These are phyloP conservation scores for Papilio glaucus DNA, from an alignment of 1,140 invertebrate species.

Conservation along the genomic window DNA sequence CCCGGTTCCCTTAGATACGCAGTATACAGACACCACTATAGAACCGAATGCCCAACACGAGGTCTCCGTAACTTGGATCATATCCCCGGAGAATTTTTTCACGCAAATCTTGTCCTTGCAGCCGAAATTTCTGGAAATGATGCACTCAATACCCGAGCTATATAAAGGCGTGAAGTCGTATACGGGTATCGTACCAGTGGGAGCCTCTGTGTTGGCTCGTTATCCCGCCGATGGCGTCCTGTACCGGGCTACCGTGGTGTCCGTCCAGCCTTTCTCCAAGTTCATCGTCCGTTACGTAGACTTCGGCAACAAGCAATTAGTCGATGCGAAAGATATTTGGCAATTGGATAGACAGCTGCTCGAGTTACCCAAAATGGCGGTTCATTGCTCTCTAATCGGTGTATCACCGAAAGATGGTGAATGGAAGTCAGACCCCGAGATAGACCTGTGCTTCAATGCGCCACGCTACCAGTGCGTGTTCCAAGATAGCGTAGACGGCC, in stretches of 20 bases:
- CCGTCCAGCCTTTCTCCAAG: constrained; percentile 82
- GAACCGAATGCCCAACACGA: constrained; percentile 70
- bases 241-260: constrained; percentile 86
- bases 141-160: constrained; percentile 87
- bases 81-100: constrained; percentile 87
- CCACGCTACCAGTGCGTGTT: constrained; percentile 84
- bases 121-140: constrained; percentile 85
- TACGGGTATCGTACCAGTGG: constrained; percentile 76
- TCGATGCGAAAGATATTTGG: constrained; percentile 86
- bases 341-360: constrained; percentile 86
- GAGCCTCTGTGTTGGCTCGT: constrained; percentile 86
- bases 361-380: constrained; percentile 87
- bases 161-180: constrained; percentile 84
- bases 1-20: constrained; percentile 56
- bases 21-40: constrained; percentile 58
- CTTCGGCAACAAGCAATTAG: constrained; percentile 88
- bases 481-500: constrained; percentile 73
- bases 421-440: constrained; percentile 83
- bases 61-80: constrained; percentile 75
- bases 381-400: constrained; percentile 86
- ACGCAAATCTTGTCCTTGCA: constrained; percentile 84
- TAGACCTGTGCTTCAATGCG: constrained; percentile 85
- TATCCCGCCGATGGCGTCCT: constrained; percentile 88
- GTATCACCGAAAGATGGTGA: constrained; percentile 81
- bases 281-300: constrained; percentile 88